A percentile compares a stretch with the other conserved stretches of the same genome.
These are phyloP conservation scores for Spheniscus mendiculus DNA, from an alignment of 2,113 vertebrate species.

Conservation along the genomic window DNA sequence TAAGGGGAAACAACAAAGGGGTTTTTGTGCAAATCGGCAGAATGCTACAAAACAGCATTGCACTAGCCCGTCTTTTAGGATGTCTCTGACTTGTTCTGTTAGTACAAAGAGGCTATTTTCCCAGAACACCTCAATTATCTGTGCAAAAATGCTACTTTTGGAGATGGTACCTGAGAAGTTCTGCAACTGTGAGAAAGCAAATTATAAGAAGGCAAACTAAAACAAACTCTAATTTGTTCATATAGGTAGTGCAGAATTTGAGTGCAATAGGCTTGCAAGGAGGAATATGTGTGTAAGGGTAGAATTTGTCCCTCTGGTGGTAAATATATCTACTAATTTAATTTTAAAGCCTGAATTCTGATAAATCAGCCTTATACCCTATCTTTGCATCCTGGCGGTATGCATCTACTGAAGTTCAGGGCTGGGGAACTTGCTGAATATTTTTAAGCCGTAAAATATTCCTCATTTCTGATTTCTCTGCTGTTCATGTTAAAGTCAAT, in stretches of 20 bases:
- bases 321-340: not conserved
- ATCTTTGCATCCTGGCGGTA: not conserved
- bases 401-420: not conserved
- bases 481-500: conserved; percentile 25
- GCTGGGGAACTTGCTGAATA: not conserved
- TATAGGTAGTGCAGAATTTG: not conserved
- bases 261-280: not conserved
- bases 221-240: not conserved
- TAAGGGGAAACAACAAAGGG: not conserved
- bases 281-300: not conserved
- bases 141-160: not conserved
- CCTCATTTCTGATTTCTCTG: not conserved
- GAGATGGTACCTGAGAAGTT: not conserved
- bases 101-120: not conserved
- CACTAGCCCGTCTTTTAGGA: not conserved
- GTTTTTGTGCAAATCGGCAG: not conserved
- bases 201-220: not conserved
- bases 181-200: not conserved
- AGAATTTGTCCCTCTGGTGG: not conserved
- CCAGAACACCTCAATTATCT: not conserved
- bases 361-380: not conserved
- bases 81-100: not conserved
- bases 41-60: not conserved
- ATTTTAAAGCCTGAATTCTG: not conserved
- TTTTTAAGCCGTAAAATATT: conserved; percentile 14